phyloP scores from a whole-genome alignment of 2,888 invertebrate genomes.

The Cephus runcator region DNA sequence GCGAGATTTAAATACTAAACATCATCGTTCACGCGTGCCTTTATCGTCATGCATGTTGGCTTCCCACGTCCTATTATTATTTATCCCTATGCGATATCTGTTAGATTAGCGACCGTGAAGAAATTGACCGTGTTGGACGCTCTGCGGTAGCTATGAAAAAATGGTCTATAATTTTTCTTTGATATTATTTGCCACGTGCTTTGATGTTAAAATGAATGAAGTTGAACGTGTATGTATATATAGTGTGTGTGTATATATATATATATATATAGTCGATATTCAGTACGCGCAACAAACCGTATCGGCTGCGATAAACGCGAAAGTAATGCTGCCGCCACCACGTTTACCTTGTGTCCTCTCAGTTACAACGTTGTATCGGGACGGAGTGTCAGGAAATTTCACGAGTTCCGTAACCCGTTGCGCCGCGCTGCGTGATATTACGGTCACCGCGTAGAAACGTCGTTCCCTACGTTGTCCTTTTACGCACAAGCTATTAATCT shows the following conservation, averaged over 20 bases:
- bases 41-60: neutral
- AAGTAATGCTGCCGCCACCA: neutral
- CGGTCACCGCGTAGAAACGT: neutral
- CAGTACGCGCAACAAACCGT: neutral
- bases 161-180: neutral
- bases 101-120: neutral
- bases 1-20: constrained; percentile 3
- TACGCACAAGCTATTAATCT: neutral
- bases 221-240: neutral
- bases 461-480: neutral
- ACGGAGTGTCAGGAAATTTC: neutral
- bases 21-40: neutral
- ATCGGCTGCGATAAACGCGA: neutral
- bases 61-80: neutral
- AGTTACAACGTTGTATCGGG: neutral
- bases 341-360: neutral
- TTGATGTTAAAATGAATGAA: neutral
- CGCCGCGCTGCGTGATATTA: neutral
- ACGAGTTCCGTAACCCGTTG: neutral
- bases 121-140: neutral
- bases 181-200: neutral
- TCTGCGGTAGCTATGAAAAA: neutral
- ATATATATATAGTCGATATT: neutral
- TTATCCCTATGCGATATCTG: neutral
- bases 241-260: neutral